Evolutionary conservation across 2,113 vertebrate genomes (phyloP).

Genomic region (Ovis canadensis): DNA sequence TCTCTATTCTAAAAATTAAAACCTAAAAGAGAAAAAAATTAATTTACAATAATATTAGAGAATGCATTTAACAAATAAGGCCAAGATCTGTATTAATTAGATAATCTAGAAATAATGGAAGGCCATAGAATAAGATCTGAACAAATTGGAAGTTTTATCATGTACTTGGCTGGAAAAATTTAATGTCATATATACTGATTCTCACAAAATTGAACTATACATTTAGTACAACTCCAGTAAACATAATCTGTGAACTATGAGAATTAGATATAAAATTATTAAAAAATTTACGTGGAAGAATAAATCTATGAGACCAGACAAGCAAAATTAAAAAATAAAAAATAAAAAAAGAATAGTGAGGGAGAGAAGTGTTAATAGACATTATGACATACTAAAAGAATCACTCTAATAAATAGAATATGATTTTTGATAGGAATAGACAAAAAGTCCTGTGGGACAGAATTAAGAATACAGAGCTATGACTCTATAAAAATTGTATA

Average conservation of each 20-base stretch:
- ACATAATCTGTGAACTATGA: neutral
- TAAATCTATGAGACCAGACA: neutral
- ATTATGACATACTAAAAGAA: neutral
- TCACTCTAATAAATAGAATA: neutral
- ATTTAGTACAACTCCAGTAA: neutral
- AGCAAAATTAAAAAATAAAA: neutral
- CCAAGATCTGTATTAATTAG: neutral
- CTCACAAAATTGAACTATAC: neutral
- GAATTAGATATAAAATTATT: neutral
- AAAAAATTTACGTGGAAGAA: neutral
- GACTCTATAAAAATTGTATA: neutral
- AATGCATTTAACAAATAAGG: neutral
- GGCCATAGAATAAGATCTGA: neutral
- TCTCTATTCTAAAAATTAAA: slow-evolving; percentile 11
- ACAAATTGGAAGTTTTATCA: neutral
- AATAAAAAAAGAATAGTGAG: neutral
- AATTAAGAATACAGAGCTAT: neutral
- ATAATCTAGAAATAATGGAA: neutral
- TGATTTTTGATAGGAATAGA: neutral
- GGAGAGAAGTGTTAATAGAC: neutral
- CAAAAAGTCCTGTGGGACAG: neutral
- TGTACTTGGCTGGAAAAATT: neutral
- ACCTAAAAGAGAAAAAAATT: neutral
- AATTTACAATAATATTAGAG: neutral
- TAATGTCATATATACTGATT: neutral